These are phyloP conservation scores for Littorina saxatilis DNA, from an alignment of 1,140 invertebrate species.

Conservation along the genomic window DNA sequence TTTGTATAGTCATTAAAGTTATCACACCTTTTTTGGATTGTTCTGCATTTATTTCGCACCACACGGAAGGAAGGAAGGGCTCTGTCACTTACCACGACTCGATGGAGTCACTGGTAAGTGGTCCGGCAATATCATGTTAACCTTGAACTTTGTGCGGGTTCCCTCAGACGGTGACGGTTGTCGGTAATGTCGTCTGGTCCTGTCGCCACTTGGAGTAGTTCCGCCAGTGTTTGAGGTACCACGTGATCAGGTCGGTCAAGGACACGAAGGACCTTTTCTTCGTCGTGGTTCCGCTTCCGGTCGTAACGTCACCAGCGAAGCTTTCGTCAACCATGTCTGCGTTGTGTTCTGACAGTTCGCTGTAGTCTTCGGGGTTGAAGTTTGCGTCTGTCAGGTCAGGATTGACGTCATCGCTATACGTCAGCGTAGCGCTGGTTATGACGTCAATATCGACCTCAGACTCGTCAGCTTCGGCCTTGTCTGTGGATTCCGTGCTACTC, in stretches of 20 bases:
- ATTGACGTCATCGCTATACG: neutral
- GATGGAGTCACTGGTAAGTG: no score
- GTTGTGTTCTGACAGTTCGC: neutral
- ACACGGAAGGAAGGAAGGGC: no score
- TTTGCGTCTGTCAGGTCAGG: neutral
- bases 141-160: no score
- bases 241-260: conserved; percentile 41
- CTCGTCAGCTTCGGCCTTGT: no score
- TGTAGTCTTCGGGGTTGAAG: no score
- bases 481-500: no score
- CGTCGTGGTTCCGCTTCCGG: neutral
- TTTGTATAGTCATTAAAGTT: no score
- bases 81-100: no score
- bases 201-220: conserved; percentile 39
- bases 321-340: neutral
- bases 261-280: conserved; percentile 39
- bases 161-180: neutral
- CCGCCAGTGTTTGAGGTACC: conserved; percentile 45
- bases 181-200: conserved; percentile 14
- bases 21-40: no score
- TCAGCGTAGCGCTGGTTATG: neutral
- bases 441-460: neutral
- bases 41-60: no score
- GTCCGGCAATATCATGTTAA: no score
- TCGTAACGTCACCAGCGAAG: neutral